Evolutionary conservation across 2,113 vertebrate species (phyloP), one percentile per base, ranked within the genome.

Genomic region (Oncorhynchus nerka): DNA sequence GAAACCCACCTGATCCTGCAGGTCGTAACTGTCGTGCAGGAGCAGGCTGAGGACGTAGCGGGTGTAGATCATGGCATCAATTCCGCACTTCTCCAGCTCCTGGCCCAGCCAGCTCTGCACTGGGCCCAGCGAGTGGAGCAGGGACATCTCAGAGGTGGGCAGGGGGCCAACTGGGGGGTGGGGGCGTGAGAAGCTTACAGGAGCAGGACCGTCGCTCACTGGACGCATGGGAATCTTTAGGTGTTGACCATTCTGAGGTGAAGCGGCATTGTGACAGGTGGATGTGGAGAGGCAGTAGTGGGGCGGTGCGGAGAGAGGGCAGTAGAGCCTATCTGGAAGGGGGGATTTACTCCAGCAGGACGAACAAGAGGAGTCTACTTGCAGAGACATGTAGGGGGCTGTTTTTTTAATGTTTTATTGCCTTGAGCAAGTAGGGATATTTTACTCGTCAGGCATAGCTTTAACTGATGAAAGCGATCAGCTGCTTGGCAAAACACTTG

Each of bases 51-150:
- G 97, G 90, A 99, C 95, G 71, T 99, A 99, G 86, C 98, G 95
- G 83, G 97, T 98, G 89, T 99, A 99, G 88, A 99, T 97, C 96
- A 99, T 95, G 90, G 97, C 97, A 90, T 99, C 98, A 73, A 99
- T 99, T 94, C 98, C 98, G 92, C 98, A 99, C 92, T 99, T 99
- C 94, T 99, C 98, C 82, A 99, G 95, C 95, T 99, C 98, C 92
- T 99, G 98, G 88, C 97, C 97, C 88, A 99, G 96, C 98, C 98
- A 99, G 95, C 96, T 99, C 93, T 99, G 97, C 88, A 99, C 97
- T 81, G 98, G 98, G 88, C 96, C 97, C 94, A 99, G 92, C 65
- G 97, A 97, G 91, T 97, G 98, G 89, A 98, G 95, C 92, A 99
- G 94, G 91, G 98, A 99, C 98, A 99, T 99, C 93, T 96, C 95